Base-by-base conservation (phyloP, 2,113 vertebrate species). In the Platysternon megacephalum region DNA sequence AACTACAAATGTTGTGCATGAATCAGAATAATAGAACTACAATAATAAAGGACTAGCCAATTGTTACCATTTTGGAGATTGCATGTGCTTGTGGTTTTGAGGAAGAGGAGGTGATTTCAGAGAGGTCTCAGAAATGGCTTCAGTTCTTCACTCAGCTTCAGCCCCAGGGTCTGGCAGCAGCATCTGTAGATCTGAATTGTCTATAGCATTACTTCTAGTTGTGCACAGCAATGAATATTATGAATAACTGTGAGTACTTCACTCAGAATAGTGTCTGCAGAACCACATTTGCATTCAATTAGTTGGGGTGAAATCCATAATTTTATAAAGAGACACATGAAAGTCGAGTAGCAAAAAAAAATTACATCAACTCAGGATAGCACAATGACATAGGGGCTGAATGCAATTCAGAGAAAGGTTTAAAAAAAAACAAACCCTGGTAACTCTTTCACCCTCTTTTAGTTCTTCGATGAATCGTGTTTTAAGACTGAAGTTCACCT, bases 401-500 rank as follows among this genome's bases (percentile, higher is more conserved):
- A 90, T 55, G 65, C 61, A 46, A 80, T 96, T 97, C 96, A 95
- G 88, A 93, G 65, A 90, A 96, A 88, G 81, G 6, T 17, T 87
- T 28, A 95, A 95, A 85, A 93, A 74, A 85, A 95, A 85, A 93
- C 68, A 85, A 22, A 85, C 68, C 90, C 98, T 98, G 93, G 55
- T 56, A 61, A 61, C 28, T 61, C 56, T 61, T 13, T 58, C 56
- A 58, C 11, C 56, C 11, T 56, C 22, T 3, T 68, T 68, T 17
- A 51, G 85, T 55, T 97, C 86, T 96, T 97, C 93, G 85, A 81
- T 94, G 95, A 97, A 94, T 95, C 86, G 76, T 78, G 11, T 91
- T 96, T 96, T 96, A 80, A 93, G 53, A 88, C 65, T 92, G 86
- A 98, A 97, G 97, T 90, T 93, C 65, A 97, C 86, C 82, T 72